Base-by-base conservation (phyloP, 2,888 invertebrate species). In the Clostera curtula region DNA sequence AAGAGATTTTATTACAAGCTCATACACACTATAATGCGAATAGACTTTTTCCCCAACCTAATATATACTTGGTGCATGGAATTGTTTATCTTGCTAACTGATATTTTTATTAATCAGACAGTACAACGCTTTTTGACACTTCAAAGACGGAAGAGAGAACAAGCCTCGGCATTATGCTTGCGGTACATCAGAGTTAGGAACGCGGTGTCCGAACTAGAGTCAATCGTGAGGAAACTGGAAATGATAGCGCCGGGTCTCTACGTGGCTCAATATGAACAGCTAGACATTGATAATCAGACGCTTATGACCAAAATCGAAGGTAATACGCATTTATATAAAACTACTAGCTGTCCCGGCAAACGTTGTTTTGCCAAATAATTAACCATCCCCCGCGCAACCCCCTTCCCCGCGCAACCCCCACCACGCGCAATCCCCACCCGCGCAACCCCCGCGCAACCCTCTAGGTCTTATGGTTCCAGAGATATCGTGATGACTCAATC, bases 221-320 rank as follows among this genome's bases (percentile, higher is more conserved):
- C 56, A 5, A 47, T 73, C 2, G 62, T 80, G 1, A 60, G 63
- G 2, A 70, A 73, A 19, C 51, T 85, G 20, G 83, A 85, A 42
- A 69, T 47, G 29, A 42, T 85, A 0, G 83, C 72, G 0, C 83
- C 83, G 0, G 80, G 82, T 2, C 62, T 84, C 1, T 75, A 75
- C 23, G 79, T 85, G 0, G 74, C 72, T 2, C 74, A 82, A 5
- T 85, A 67, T 35, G 77, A 85, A 36, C 80, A 80, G 34, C 64
- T 84, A 2, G 36, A 63, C 31, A 62, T 75, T 20, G 82, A 84
- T 20, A 56, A 77, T 25, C 77, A 82, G 32, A 82, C 77, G 24
- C 74, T 41, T 22, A 56, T 60, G 39, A 69, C 56, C 4, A 84
- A 82, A 52, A 75, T 83, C 40, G 84, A 84, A 76, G 84, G 84